A percentile compares a stretch with the other conserved stretches of the same genome.
These are phyloP conservation scores for Drosophila gunungcola DNA, from an alignment of 1,140 invertebrate species.

Conservation along the genomic window DNA sequence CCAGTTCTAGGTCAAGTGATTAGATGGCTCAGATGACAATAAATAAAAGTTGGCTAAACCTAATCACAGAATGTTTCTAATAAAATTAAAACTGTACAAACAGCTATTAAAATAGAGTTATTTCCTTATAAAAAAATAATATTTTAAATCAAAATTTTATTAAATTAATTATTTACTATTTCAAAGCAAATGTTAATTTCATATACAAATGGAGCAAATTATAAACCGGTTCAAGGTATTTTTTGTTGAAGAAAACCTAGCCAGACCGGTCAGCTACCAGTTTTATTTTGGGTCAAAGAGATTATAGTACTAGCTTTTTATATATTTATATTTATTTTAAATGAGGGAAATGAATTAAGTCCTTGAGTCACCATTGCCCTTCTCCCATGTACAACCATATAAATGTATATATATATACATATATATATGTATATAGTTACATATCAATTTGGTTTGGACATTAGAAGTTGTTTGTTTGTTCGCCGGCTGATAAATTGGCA, in stretches of 20 bases:
- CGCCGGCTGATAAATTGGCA: conserved; percentile 75
- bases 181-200: background rate
- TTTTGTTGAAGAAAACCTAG: background rate
- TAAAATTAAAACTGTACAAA: too few relatives aligned
- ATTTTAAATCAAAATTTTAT: too few relatives aligned
- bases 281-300: background rate
- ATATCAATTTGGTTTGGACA: conserved; percentile 24
- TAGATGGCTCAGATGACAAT: background rate
- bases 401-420: conserved; percentile 7
- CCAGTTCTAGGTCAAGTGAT: background rate
- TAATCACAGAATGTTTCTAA: too few relatives aligned
- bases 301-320: background rate
- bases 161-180: background rate
- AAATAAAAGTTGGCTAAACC: background rate
- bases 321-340: background rate
- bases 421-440: conserved; percentile 11
- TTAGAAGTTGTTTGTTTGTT: conserved; percentile 13
- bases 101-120: too few relatives aligned
- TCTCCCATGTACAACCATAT: background rate
- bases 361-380: background rate
- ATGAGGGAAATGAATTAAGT: background rate
- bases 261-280: background rate
- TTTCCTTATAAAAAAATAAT: too few relatives aligned
- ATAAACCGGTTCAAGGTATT: background rate
- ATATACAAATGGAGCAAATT: background rate